phyloP scores from a whole-genome alignment of 1,140 invertebrate species.

The Andrena cerasifolii region DNA sequence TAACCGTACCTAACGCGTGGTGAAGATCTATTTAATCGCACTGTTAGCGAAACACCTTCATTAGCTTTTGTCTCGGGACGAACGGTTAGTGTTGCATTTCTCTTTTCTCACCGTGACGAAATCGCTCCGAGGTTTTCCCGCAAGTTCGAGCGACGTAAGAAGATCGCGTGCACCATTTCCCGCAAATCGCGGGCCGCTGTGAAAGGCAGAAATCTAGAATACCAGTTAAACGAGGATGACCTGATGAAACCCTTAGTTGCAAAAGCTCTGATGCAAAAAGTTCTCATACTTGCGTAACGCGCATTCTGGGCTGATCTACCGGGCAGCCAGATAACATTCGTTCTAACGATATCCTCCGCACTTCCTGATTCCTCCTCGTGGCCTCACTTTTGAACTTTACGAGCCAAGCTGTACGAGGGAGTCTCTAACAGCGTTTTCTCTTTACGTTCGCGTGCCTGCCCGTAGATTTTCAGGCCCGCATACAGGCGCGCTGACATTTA shows the following conservation, averaged over 20 bases:
- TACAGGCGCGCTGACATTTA: constrained; percentile 21
- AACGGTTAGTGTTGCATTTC: neutral
- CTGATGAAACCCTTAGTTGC: constrained; percentile 60
- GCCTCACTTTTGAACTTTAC: constrained; percentile 21
- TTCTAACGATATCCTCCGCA: constrained; percentile 9
- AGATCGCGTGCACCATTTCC: constrained; percentile 40
- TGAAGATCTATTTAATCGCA: neutral
- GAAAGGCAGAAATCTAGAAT: constrained; percentile 56
- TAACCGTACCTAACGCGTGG: neutral
- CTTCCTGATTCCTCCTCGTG: neutral
- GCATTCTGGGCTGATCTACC: constrained; percentile 33
- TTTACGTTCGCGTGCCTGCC: neutral
- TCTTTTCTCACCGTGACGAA: neutral
- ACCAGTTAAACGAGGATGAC: constrained; percentile 64
- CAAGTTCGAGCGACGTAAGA: neutral
- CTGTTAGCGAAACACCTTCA: neutral
- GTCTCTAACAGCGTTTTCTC: constrained; percentile 25
- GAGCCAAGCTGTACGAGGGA: neutral
- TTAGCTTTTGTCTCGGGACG: neutral
- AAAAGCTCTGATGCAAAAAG: constrained; percentile 57
- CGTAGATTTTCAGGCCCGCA: constrained; percentile 38
- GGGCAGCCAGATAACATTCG: neutral
- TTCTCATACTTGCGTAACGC: constrained; percentile 58
- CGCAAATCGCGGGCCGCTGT: constrained; percentile 46
- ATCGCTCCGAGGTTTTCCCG: neutral